phyloP scores from a whole-genome alignment of 2,888 invertebrate genomes.

The Noctua fimbriata region DNA sequence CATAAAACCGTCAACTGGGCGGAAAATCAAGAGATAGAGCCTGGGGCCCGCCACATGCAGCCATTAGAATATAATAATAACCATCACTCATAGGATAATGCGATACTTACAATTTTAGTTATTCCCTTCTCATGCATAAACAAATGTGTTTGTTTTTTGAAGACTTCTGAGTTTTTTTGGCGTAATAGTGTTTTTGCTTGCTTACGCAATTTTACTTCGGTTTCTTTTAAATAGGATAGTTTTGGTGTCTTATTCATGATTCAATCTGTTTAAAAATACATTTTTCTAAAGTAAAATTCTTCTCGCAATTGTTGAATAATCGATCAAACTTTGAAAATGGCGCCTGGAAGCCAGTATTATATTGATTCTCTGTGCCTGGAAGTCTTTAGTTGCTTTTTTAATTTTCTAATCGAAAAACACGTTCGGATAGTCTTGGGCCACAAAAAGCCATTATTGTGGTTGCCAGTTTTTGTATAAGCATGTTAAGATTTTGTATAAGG shows the following conservation, averaged over 20 bases:
- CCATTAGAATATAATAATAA: neutral
- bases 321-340: constrained; percentile 79
- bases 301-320: constrained; percentile 62
- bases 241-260: constrained; percentile 56
- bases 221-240: constrained; percentile 72
- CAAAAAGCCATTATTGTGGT: neutral
- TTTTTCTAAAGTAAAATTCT: constrained; percentile 53
- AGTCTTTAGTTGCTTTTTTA: neutral
- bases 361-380: neutral
- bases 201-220: constrained; percentile 78
- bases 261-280: constrained; percentile 44
- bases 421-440: constrained; percentile 16
- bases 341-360: constrained; percentile 53
- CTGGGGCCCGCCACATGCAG: neutral
- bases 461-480: neutral
- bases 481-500: neutral
- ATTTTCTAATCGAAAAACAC: neutral
- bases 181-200: constrained; percentile 82
- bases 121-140: constrained; percentile 91
- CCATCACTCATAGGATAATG: neutral
- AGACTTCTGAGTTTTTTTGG: constrained; percentile 74
- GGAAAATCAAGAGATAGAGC: neutral
- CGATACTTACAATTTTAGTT: constrained; percentile 88
- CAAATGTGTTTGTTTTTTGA: constrained; percentile 85
- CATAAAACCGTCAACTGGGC: neutral